These are phyloP conservation scores for Trachelipus rathkii DNA, from an alignment of 1,140 invertebrate species.

Conservation along the genomic window DNA sequence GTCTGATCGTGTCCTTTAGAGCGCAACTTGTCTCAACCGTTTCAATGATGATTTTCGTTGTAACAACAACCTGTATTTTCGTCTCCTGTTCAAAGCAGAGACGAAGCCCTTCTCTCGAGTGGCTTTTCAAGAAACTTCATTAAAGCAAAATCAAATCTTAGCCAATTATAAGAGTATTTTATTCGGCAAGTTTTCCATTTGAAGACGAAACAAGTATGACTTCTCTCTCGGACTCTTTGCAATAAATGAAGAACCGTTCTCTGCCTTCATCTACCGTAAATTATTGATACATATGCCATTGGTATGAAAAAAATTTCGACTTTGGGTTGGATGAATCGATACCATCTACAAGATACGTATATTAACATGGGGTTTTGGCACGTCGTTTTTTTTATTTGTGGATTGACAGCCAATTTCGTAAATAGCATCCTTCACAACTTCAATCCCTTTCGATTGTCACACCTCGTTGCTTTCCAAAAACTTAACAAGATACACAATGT, in stretches of 20 bases:
- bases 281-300: constrained; percentile 94
- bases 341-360: constrained; percentile 92
- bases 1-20: constrained; percentile 36
- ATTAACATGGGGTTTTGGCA: constrained; percentile 73
- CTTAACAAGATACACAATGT: constrained; percentile 96
- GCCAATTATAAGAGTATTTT: constrained; percentile 93
- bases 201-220: constrained; percentile 92
- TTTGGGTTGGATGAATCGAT: constrained; percentile 80
- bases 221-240: constrained; percentile 79
- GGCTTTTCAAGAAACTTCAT: constrained; percentile 69
- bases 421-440: constrained; percentile 95
- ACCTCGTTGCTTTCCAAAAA: constrained; percentile 90
- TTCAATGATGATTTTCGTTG: constrained; percentile 33
- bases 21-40: constrained; percentile 30
- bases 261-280: constrained; percentile 97
- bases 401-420: constrained; percentile 86
- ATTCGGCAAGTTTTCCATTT: constrained; percentile 91
- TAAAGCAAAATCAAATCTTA: constrained; percentile 96
- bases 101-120: constrained; percentile 67
- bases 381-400: constrained; percentile 89
- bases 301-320: constrained; percentile 71
- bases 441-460: constrained; percentile 92
- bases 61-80: constrained; percentile 57
- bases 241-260: constrained; percentile 96
- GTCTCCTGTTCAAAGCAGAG: constrained; percentile 58